Percentiles rank a stretch among this genome's conserved stretches.
Conservation (phyloP, 23 tunicate species). For the Diplosoma virens region DNA sequence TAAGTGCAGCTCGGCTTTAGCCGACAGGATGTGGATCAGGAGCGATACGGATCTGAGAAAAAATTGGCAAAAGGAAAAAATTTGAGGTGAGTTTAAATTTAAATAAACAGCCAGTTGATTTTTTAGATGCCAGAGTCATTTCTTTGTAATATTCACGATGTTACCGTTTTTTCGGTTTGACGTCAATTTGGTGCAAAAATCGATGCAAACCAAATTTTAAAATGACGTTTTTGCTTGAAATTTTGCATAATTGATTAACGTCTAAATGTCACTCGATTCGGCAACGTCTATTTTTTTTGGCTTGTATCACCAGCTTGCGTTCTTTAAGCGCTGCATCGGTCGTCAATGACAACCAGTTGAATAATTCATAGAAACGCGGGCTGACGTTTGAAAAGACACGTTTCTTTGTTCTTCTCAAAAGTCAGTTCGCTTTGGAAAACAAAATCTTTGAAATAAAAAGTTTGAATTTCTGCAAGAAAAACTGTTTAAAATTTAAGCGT, state of each 20-base stretch:
- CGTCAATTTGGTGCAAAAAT: slow-evolving; percentile 9
- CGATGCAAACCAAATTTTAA: slow-evolving; percentile 10
- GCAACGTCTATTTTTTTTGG: background rate
- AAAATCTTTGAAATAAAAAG: too few relatives aligned
- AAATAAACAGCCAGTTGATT: too few relatives aligned
- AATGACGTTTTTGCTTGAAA: background rate
- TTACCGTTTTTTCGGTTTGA: background rate
- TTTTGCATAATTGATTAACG: slow-evolving; percentile 8
- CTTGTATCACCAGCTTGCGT: background rate
- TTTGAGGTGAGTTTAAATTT: too few relatives aligned
- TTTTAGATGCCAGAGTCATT: too few relatives aligned
- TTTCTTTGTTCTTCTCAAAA: slow-evolving; percentile 20
- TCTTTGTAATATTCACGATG: too few relatives aligned
- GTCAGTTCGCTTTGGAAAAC: too few relatives aligned
- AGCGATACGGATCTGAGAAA: too few relatives aligned
- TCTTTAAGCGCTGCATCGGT: background rate
- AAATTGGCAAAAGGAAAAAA: too few relatives aligned
- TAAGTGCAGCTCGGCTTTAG: too few relatives aligned
- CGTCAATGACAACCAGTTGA: slow-evolving; percentile 1
- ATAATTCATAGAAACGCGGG: background rate
- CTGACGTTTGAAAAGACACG: background rate
- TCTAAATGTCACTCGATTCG: slow-evolving; percentile 10
- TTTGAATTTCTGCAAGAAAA: too few relatives aligned
- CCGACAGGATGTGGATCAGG: too few relatives aligned
- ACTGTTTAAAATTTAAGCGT: too few relatives aligned